Evolutionary conservation across 2,888 invertebrate species (phyloP), one percentile per base, ranked within the genome.

Genomic region (Agrotis segetum): DNA sequence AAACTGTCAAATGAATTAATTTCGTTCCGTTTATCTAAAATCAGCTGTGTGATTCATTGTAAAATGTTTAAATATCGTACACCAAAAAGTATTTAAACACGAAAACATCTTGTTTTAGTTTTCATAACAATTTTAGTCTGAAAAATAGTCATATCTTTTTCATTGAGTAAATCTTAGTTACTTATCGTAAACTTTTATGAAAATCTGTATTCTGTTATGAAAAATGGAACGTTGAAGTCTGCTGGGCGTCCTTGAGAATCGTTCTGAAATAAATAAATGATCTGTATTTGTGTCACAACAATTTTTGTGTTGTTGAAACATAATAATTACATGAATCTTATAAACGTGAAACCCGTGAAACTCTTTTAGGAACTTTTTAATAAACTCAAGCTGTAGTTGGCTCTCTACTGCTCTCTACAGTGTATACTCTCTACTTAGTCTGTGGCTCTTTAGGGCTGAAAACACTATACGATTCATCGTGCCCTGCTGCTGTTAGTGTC

Each of bases 1-100:
- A 71, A 63, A 66, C 73, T 84, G 83, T 85, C 84, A 83, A 84
- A 83, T 53, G 9, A 21, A 21, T 52, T 19, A 21, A 21, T 52
- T 19, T 11, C 71, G 74, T 84, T 81, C 59, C 84, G 47, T 74
- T 82, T 67, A 59, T 49, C 19, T 19, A 1, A 6, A 80, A 67
- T 84, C 83, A 83, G 83, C 83, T 83, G 83, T 74, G 50, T 65
- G n/a, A 13, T 21, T 52, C 3, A 29, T 52, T 34, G 6, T 9
- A 3, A 1, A 46, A 16, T 17, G 0, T 19, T 24, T 13, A 17
- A 24, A 1, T 7, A 9, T 1, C 14, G 0, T 1, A n/a, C 0
- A 49, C 5, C 6, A n/a, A n/a, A 13, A 53, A 19, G 16, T 2
- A 16, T 19, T 14, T 40, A 21, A 0, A 13, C 5, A 19, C 3